These are phyloP conservation scores for Denticeps clupeoides DNA, from an alignment of 2,797 vertebrate genomes.

Conservation along the genomic window DNA sequence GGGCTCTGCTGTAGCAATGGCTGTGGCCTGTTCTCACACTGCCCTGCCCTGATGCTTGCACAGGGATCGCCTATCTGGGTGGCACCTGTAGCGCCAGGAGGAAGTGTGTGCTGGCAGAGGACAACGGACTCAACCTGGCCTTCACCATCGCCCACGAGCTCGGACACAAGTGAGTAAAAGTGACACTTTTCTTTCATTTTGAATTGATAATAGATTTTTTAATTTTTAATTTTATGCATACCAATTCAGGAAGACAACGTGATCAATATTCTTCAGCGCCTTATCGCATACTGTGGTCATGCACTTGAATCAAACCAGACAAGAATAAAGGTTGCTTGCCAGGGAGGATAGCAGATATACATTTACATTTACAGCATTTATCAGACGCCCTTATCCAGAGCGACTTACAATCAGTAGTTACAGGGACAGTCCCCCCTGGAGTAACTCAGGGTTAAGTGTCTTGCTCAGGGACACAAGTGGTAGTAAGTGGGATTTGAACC, in stretches of 20 bases:
- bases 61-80: constrained; percentile 92
- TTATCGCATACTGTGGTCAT: too few species aligned
- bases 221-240: background rate
- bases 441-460: too few species aligned
- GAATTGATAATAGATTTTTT: background rate
- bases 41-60: background rate
- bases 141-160: constrained; percentile 96
- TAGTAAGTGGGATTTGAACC: too few species aligned
- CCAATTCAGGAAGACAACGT: too few species aligned
- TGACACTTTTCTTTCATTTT: background rate
- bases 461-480: too few species aligned
- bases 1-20: background rate
- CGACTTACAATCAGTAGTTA: too few species aligned
- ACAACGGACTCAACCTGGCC: constrained; percentile 92
- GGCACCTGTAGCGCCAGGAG: constrained; percentile 85
- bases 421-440: too few species aligned
- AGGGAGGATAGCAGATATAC: too few species aligned
- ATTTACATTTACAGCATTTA: too few species aligned
- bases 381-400: too few species aligned
- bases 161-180: constrained; percentile 84
- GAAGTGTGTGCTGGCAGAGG: constrained; percentile 91
- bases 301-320: background rate
- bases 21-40: background rate
- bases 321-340: background rate
- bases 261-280: too few species aligned